Conservation (phyloP, 2,888 invertebrate species). For the Mallateleia sp. region DNA sequence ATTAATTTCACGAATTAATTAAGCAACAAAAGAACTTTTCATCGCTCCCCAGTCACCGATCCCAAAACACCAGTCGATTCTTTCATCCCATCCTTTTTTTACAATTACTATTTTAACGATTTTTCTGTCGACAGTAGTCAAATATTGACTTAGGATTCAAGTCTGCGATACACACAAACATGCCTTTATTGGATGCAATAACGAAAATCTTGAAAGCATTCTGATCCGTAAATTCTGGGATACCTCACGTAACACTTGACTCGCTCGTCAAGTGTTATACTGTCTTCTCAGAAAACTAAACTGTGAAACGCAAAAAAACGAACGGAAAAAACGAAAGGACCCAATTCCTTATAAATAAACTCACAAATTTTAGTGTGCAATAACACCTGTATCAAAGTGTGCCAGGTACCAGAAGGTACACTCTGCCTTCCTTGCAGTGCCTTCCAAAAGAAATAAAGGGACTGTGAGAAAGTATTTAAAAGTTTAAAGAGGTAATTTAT, state of each 20-base stretch:
- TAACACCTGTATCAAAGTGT: constrained; percentile 59
- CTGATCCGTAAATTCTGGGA: constrained; percentile 49
- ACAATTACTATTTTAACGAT: constrained; percentile 59
- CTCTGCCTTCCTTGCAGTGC: constrained; percentile 32
- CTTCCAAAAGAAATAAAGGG: constrained; percentile 32
- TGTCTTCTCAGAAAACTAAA: constrained; percentile 44
- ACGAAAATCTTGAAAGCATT: constrained; percentile 62
- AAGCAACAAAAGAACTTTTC: constrained; percentile 28
- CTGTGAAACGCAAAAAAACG: constrained; percentile 20
- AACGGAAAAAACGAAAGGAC: constrained; percentile 21
- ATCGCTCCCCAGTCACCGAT: constrained; percentile 12
- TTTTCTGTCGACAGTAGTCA: constrained; percentile 67
- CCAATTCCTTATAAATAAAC: constrained; percentile 58
- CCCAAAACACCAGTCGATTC: background rate
- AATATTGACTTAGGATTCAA: constrained; percentile 72
- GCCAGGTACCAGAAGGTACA: constrained; percentile 41
- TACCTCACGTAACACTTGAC: constrained; percentile 66
- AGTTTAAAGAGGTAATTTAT: constrained; percentile 57
- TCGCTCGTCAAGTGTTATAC: constrained; percentile 46
- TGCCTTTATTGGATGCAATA: constrained; percentile 53
- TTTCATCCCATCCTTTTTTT: constrained; percentile 9
- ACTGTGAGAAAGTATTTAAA: constrained; percentile 62
- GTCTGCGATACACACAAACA: constrained; percentile 55
- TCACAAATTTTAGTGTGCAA: constrained; percentile 59
- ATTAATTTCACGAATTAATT: constrained; percentile 39